These are phyloP conservation scores for Carollia perspicillata DNA, from an alignment of 2,113 vertebrate genomes.

Conservation along the genomic window DNA sequence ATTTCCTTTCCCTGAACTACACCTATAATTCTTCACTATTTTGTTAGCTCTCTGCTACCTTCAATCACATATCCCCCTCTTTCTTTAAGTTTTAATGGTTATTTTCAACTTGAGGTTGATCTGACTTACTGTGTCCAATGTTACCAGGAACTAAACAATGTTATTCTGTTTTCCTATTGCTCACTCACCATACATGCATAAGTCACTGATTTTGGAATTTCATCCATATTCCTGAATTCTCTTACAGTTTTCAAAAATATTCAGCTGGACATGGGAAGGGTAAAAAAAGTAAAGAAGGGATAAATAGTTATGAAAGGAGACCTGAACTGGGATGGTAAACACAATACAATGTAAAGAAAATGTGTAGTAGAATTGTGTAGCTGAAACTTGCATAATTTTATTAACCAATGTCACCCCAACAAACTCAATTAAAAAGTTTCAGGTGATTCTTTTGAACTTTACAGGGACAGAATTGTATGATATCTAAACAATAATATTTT, in stretches of 20 bases:
- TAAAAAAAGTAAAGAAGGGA: too few species aligned
- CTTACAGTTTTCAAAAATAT: neutral
- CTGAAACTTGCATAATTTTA: too few species aligned
- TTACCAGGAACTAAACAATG: neutral
- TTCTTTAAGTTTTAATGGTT: neutral
- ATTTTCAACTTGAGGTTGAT: neutral
- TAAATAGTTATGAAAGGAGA: too few species aligned
- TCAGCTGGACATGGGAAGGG: neutral
- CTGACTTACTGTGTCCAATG: neutral
- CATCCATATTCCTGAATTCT: neutral
- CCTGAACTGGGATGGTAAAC: too few species aligned
- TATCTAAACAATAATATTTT: neutral
- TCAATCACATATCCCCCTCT: neutral
- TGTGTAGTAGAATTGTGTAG: too few species aligned
- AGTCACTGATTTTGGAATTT: neutral
- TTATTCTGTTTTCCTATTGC: neutral
- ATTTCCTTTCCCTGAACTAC: neutral
- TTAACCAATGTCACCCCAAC: too few species aligned
- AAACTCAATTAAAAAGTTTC: neutral
- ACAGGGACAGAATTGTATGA: neutral
- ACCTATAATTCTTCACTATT: neutral
- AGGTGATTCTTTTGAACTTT: neutral
- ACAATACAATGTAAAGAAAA: too few species aligned
- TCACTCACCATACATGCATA: neutral
- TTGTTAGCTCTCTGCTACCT: neutral